A percentile compares a stretch with the other conserved stretches of the same genome.
phyloP scores from a whole-genome alignment of 92 coral and sea anemone genomes.

The Palythoa grandiflora region DNA sequence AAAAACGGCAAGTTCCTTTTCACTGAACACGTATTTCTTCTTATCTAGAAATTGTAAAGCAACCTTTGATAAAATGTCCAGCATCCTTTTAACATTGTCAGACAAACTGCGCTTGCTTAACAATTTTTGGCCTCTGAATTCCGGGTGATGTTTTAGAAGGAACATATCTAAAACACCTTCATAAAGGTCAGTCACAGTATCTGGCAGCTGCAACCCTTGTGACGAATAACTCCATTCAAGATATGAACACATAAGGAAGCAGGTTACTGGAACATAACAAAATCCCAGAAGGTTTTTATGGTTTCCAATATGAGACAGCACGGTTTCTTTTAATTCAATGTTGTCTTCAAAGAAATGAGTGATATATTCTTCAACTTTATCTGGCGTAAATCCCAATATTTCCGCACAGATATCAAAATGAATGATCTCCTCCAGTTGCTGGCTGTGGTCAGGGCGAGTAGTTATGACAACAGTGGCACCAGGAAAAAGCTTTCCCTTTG shows the following conservation, averaged over 20 bases:
- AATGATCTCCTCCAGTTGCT: too few species aligned
- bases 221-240: neutral
- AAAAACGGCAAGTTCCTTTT: too few species aligned
- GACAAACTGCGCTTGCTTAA: neutral
- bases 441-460: neutral
- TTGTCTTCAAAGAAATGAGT: constrained; percentile 1
- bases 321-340: too few species aligned
- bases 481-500: constrained; percentile 12
- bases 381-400: neutral
- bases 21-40: constrained; percentile 15
- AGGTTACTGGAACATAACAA: too few species aligned
- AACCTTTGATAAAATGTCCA: neutral
- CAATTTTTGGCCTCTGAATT: neutral
- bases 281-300: too few species aligned
- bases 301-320: too few species aligned
- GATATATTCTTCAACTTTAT: constrained; percentile 19
- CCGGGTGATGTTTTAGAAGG: constrained; percentile 27
- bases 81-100: constrained; percentile 8
- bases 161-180: constrained; percentile 30
- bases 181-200: constrained; percentile 32
- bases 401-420: too few species aligned
- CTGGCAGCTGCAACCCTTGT: neutral
- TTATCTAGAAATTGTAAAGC: neutral
- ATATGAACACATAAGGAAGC: neutral
- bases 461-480: constrained; percentile 14